phyloP scores from a whole-genome alignment of 2,797 vertebrate species.

The Argya squamiceps region DNA sequence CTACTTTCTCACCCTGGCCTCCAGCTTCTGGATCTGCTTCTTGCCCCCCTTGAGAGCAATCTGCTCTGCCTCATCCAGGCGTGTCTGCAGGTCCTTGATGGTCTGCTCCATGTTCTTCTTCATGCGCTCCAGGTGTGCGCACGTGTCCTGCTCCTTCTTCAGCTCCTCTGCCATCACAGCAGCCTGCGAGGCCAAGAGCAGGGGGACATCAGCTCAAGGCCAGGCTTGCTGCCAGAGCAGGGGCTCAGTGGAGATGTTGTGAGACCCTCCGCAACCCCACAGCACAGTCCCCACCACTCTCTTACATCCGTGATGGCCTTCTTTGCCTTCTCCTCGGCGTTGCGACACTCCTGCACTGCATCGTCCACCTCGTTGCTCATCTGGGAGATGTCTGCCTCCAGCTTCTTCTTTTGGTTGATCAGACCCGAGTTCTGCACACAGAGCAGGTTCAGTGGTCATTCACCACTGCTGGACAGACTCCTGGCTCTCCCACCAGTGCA shows the following conservation, averaged over 20 bases:
- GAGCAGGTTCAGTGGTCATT: background rate
- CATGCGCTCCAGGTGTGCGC: slow-evolving; percentile 90
- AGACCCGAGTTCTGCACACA: slow-evolving; percentile 86
- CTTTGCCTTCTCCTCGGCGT: slow-evolving; percentile 92
- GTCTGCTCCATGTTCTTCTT: slow-evolving; percentile 97
- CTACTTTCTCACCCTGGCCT: slow-evolving; percentile 82
- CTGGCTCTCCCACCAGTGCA: background rate
- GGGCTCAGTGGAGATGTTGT: background rate
- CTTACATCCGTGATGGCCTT: slow-evolving; percentile 92
- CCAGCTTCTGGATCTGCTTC: slow-evolving; percentile 95
- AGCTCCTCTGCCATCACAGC: slow-evolving; percentile 97
- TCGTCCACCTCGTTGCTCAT: slow-evolving; percentile 89
- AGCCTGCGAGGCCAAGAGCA: slow-evolving; percentile 66
- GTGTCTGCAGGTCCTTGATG: slow-evolving; percentile 91
- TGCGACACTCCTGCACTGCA: slow-evolving; percentile 87
- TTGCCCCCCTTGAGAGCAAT: slow-evolving; percentile 92
- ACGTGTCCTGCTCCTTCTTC: slow-evolving; percentile 95
- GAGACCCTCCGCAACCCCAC: rapidly evolving
- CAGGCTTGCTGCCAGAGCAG: background rate
- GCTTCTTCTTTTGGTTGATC: slow-evolving; percentile 94
- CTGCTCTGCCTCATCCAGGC: slow-evolving; percentile 91
- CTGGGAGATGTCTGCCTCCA: slow-evolving; percentile 85
- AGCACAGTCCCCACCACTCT: rapidly evolving
- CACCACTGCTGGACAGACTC: rapidly evolving
- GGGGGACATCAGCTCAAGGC: background rate